A percentile compares a stretch with the other conserved stretches of the same genome.
phyloP scores from a whole-genome alignment of 2,113 vertebrate species.

The Piaya cayana region DNA sequence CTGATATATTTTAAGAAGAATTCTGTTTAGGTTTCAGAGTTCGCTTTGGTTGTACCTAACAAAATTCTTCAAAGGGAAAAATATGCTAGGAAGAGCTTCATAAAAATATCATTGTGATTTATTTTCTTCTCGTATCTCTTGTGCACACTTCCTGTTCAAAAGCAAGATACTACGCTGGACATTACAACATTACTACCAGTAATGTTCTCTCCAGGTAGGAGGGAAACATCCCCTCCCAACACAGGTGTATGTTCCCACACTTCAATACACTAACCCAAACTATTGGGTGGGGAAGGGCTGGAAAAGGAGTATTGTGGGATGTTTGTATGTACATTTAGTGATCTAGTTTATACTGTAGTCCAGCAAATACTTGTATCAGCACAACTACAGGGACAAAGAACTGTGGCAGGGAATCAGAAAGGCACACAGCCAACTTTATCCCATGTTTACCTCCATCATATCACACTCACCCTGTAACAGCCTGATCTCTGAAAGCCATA shows the following conservation, averaged over 20 bases:
- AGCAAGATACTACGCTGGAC: neutral
- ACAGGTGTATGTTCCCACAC: neutral
- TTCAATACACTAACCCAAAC: neutral
- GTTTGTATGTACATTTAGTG: neutral
- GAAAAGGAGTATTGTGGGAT: neutral
- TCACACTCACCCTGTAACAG: neutral
- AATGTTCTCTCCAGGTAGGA: neutral
- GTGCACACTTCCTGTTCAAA: neutral
- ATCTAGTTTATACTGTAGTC: neutral
- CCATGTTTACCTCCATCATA: neutral
- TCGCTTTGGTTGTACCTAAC: neutral
- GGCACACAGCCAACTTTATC: neutral
- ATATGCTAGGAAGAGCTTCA: neutral
- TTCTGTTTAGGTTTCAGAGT: neutral
- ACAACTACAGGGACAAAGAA: neutral
- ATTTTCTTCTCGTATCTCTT: neutral
- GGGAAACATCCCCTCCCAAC: neutral
- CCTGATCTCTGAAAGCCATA: neutral
- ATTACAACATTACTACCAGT: neutral
- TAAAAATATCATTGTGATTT: neutral
- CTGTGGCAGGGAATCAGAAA: neutral
- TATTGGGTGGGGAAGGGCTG: neutral
- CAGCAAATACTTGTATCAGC: neutral
- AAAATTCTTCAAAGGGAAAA: neutral
- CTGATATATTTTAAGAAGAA: neutral